Evolutionary conservation across 2,113 vertebrate species (phyloP).

Genomic region (Tapirus terrestris): DNA sequence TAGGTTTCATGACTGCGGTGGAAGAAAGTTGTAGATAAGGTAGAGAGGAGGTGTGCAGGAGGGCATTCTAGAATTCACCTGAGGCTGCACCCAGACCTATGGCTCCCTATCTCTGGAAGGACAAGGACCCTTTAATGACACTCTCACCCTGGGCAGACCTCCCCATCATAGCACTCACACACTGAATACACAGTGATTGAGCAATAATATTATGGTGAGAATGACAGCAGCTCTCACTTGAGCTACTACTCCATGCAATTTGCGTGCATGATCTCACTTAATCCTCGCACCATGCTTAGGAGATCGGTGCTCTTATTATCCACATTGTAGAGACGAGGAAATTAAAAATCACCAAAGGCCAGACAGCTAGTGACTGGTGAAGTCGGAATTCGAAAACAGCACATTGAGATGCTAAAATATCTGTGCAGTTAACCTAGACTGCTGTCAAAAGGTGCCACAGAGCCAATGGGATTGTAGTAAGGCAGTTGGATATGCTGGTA

Average conservation of each 20-base stretch:
- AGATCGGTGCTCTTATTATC: background rate
- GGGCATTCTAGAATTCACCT: background rate
- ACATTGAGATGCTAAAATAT: background rate
- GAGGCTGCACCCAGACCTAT: background rate
- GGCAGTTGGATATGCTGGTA: background rate
- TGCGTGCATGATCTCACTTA: background rate
- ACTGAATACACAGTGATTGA: background rate
- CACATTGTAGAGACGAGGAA: background rate
- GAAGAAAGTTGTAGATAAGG: background rate
- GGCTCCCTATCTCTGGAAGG: background rate
- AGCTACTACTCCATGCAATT: background rate
- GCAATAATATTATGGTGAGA: background rate
- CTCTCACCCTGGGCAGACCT: background rate
- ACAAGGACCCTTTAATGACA: background rate
- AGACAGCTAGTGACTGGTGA: background rate
- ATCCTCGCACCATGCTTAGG: background rate
- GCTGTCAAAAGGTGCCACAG: background rate
- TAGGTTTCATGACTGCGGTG: background rate
- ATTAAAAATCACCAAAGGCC: background rate
- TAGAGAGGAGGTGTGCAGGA: background rate
- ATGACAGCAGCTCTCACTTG: background rate
- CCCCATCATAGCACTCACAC: too few relatives aligned
- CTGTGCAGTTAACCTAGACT: background rate
- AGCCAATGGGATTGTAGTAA: background rate
- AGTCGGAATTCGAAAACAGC: background rate